A percentile compares a stretch with the other conserved stretches of the same genome.
Conservation (phyloP, 2,888 invertebrate species). For the Troides aeacus region DNA sequence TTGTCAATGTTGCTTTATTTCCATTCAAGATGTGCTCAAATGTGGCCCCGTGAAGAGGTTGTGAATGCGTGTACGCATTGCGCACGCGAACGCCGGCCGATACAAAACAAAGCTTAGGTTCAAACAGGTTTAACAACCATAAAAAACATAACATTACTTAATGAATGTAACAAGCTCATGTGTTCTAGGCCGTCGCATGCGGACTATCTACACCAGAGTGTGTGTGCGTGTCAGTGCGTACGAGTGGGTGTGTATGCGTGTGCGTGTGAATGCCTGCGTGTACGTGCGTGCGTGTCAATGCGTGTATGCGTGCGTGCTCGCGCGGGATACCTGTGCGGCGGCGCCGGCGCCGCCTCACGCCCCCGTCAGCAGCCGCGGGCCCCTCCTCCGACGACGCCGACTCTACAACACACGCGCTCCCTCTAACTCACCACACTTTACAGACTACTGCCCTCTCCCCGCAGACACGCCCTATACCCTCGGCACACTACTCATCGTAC, state of each 20-base stretch:
- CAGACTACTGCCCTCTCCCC: neutral
- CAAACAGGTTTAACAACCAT: no score
- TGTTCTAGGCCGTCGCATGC: no score
- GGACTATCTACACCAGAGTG: neutral
- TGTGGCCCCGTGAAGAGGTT: neutral
- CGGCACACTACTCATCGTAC: neutral
- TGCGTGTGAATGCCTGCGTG: neutral
- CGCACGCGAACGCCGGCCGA: no score
- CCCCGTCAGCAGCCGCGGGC: constrained; percentile 42
- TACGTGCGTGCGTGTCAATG: constrained; percentile 10
- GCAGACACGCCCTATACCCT: neutral
- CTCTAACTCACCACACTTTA: constrained; percentile 15
- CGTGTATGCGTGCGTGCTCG: constrained; percentile 11
- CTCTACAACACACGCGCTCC: constrained; percentile 73
- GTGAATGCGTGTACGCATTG: neutral
- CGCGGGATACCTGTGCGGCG: constrained; percentile 46
- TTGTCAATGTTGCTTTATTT: no score
- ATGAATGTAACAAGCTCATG: no score
- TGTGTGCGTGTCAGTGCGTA: neutral
- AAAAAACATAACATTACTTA: no score
- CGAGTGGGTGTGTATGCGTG: neutral
- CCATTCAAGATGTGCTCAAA: no score
- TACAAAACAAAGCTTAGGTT: no score
- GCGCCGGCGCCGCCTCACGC: constrained; percentile 53
- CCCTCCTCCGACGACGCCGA: constrained; percentile 66